A percentile compares a stretch with the other conserved stretches of the same genome.
phyloP scores from a whole-genome alignment of 23 tunicate genomes.

The Halocynthia aurantium region DNA sequence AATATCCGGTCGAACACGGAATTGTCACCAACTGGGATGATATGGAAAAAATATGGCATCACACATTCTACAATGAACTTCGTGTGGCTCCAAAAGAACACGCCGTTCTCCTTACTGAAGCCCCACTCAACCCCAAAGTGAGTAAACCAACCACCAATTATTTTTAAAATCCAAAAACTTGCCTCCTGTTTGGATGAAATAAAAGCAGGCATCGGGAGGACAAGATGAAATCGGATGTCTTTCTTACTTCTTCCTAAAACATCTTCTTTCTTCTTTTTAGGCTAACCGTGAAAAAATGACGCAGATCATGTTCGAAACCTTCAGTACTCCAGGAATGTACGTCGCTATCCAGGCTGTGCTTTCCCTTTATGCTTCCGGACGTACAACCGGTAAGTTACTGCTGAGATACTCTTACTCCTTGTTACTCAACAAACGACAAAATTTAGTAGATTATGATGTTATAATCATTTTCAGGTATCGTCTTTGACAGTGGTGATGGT shows the following conservation, averaged over 20 bases:
- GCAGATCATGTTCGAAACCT: slow-evolving; percentile 18
- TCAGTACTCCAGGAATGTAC: neutral
- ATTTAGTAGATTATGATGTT: no score
- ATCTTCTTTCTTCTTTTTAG: neutral
- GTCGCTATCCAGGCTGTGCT: slow-evolving; percentile 39
- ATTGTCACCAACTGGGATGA: slow-evolving; percentile 89
- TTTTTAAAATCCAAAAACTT: no score
- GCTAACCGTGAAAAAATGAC: slow-evolving; percentile 33
- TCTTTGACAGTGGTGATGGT: slow-evolving; percentile 77
- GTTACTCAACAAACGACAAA: no score
- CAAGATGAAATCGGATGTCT: no score
- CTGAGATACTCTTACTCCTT: no score
- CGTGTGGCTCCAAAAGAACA: slow-evolving; percentile 85
- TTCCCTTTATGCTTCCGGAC: slow-evolving; percentile 73
- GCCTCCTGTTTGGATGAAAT: no score
- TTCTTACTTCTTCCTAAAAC: neutral
- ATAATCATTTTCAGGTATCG: slow-evolving; percentile 57
- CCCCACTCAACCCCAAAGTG: slow-evolving; percentile 75
- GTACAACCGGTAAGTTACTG: slow-evolving; percentile 52
- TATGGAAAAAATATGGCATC: slow-evolving; percentile 91
- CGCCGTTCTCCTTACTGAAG: slow-evolving; percentile 72
- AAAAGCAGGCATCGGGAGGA: no score
- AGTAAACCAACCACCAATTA: neutral
- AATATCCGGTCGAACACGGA: slow-evolving; percentile 80
- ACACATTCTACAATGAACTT: slow-evolving; percentile 88